Conservation (phyloP, 2,113 vertebrate species). For the Blennius ocellaris region DNA sequence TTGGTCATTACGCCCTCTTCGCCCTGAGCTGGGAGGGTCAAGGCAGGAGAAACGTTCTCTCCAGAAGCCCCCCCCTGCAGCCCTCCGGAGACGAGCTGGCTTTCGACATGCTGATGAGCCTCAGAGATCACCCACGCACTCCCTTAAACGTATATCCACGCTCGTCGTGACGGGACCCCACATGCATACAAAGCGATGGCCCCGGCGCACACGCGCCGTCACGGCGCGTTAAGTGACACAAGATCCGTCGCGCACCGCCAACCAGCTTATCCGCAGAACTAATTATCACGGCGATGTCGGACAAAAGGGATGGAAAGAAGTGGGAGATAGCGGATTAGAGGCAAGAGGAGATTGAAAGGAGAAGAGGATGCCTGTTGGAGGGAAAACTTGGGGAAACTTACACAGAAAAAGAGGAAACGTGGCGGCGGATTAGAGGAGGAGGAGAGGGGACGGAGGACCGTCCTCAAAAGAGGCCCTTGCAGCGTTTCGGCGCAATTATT, state of each 20-base stretch:
- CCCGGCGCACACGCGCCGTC: slow-evolving; percentile 21
- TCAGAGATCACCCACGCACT: slow-evolving; percentile 41
- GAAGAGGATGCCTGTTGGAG: slow-evolving; percentile 12
- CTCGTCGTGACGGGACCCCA: slow-evolving; percentile 16
- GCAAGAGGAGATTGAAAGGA: slow-evolving; percentile 1
- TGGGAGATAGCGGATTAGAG: slow-evolving; percentile 33
- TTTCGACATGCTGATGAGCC: slow-evolving; percentile 77
- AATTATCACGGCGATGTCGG: slow-evolving; percentile 62
- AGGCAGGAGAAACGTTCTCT: slow-evolving; percentile 44
- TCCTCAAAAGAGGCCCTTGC: neutral
- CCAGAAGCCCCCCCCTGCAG: slow-evolving; percentile 24
- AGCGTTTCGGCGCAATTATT: neutral
- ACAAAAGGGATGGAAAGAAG: slow-evolving; percentile 16
- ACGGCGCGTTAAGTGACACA: slow-evolving; percentile 47
- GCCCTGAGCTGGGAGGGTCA: neutral
- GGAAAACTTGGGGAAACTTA: neutral
- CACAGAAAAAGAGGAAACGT: slow-evolving; percentile 15
- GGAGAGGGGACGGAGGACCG: neutral
- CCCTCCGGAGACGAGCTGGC: slow-evolving; percentile 44
- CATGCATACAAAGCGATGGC: slow-evolving; percentile 31
- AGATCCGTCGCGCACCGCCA: slow-evolving; percentile 37
- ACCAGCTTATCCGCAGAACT: slow-evolving; percentile 63
- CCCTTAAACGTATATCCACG: slow-evolving; percentile 41
- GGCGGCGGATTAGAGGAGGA: neutral
- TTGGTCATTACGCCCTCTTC: slow-evolving; percentile 29